Evolutionary conservation across 2,113 vertebrate species (phyloP).

Genomic region (Eubucco bourcierii): DNA sequence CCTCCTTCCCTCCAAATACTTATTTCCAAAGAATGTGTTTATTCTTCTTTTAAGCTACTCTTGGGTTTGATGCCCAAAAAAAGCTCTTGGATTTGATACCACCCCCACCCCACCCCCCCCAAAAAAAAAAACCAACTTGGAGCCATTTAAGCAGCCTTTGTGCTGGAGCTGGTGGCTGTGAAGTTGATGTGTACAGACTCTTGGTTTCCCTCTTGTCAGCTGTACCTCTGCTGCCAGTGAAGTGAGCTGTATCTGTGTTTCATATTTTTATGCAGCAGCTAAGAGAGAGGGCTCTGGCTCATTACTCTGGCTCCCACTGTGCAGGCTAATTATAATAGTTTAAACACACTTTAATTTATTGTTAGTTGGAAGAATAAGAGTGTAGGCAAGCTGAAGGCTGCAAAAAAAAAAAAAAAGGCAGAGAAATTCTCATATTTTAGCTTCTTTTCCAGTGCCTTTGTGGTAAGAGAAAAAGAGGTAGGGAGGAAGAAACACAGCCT

Average conservation of each 20-base stretch:
- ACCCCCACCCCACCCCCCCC: too few relatives aligned
- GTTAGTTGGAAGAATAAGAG: not conserved
- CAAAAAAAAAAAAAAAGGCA: not conserved
- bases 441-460: not conserved
- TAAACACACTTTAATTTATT: not conserved
- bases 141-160: not conserved
- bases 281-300: not conserved
- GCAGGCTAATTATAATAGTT: slow-evolving; percentile 6
- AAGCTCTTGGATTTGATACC: not conserved
- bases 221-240: not conserved
- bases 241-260: not conserved
- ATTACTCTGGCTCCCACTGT: not conserved
- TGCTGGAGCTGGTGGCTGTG: not conserved
- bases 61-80: not conserved
- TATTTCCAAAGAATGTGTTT: not conserved
- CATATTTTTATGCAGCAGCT: not conserved
- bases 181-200: not conserved
- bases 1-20: too few relatives aligned
- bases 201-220: not conserved
- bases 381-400: not conserved
- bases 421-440: not conserved
- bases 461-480: not conserved
- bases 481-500: accelerated
- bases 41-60: not conserved
- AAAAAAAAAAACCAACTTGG: not conserved